These are phyloP conservation scores for Notothenia coriiceps DNA, from an alignment of 2,113 vertebrate genomes.

Conservation along the genomic window DNA sequence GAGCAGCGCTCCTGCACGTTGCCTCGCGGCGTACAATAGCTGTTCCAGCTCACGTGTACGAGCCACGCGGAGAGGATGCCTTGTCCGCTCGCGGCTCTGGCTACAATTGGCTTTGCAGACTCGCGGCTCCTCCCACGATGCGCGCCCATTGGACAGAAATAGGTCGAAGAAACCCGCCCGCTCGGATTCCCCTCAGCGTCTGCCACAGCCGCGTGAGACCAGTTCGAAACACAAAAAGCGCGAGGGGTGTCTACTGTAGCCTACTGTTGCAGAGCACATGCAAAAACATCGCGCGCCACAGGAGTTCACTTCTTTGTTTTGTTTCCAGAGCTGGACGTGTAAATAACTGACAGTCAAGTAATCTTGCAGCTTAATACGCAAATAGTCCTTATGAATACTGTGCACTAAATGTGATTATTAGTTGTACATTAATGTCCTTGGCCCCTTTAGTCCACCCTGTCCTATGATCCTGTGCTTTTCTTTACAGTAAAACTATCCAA, in stretches of 20 bases:
- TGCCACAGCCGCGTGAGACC: conserved; percentile 85
- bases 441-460: not conserved
- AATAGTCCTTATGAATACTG: not conserved
- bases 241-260: conserved; percentile 65
- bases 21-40: conserved; percentile 78
- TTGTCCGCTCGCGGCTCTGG: conserved; percentile 53
- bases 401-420: not conserved
- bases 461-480: not conserved
- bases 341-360: conserved; percentile 21
- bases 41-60: conserved; percentile 81
- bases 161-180: conserved; percentile 75
- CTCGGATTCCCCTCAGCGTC: conserved; percentile 74
- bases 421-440: not conserved
- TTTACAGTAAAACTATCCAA: not conserved
- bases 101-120: conserved; percentile 65
- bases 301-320: conserved; percentile 50
- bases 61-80: conserved; percentile 77
- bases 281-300: conserved; percentile 43
- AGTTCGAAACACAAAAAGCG: conserved; percentile 71
- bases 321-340: conserved; percentile 1
- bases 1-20: conserved; percentile 77
- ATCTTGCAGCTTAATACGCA: not conserved
- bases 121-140: conserved; percentile 62
- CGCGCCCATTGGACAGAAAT: conserved; percentile 73
- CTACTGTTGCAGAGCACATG: conserved; percentile 64